Evolutionary conservation across 2,888 invertebrate genomes (phyloP).

Genomic region (Lampropteryx suffumata): DNA sequence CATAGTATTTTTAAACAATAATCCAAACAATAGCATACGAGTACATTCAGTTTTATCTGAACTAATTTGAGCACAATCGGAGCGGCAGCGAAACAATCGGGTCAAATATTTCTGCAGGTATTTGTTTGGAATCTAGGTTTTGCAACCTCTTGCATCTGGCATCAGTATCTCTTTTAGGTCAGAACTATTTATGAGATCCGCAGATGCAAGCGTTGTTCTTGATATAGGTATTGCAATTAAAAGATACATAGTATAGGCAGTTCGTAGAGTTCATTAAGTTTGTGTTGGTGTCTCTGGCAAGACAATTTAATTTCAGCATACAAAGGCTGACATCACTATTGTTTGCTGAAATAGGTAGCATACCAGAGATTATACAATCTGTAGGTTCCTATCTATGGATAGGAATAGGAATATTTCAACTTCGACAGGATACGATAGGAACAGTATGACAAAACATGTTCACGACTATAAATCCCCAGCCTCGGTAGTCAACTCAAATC

Average conservation of each 20-base stretch:
- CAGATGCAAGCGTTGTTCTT: slow-evolving; percentile 15
- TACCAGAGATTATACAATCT: no score
- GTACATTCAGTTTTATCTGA: no score
- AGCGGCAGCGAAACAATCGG: slow-evolving; percentile 15
- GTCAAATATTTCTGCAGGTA: slow-evolving; percentile 25
- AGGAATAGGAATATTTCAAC: no score
- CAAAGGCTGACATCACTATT: no score
- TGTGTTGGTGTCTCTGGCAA: not conserved
- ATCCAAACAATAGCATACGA: slow-evolving; percentile 3
- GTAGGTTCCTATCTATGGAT: no score
- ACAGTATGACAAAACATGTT: no score
- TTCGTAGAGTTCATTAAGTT: slow-evolving; percentile 4
- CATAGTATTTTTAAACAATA: not conserved
- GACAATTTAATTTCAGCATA: no score
- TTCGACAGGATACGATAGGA: no score
- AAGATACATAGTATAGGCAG: slow-evolving; percentile 6
- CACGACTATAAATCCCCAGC: no score
- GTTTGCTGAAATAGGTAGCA: no score
- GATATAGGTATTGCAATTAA: slow-evolving; percentile 5
- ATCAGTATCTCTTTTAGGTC: slow-evolving; percentile 13
- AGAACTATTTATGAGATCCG: slow-evolving; percentile 18
- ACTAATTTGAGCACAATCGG: slow-evolving; percentile 18
- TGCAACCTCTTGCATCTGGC: slow-evolving; percentile 23
- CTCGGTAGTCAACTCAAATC: no score
- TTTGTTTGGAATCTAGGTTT: slow-evolving; percentile 23